Evolutionary conservation across 2,113 vertebrate species (phyloP), one percentile per base, ranked within the genome.

Genomic region (Terrapene triunguis): DNA sequence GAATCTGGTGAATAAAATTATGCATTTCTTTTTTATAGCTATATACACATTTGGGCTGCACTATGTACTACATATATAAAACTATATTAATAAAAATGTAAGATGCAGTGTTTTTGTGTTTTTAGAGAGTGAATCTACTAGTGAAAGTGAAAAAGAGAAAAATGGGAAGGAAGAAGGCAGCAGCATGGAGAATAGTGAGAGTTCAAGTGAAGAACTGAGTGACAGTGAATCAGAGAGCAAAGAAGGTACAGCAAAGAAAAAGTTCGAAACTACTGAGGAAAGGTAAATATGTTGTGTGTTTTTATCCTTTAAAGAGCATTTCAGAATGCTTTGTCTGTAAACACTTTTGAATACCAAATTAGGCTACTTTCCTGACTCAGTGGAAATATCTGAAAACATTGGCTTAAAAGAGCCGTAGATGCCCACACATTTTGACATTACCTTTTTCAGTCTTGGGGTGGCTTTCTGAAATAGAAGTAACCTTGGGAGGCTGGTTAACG

Each of bases 91-190:
- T 35, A 42, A 80, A 89, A 84, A 83, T 44, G 8, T 21, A 0
- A 47, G 82, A 86, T 25, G 17, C 5, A 4, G 0, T 50, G 9
- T 80, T 50, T 57, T 84, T 48, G 69, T 78, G 10, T 38, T 95
- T 89, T 87, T 79, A 99, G 98, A 93, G 97, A 98, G 95, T 3
- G 98, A 97, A 55, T 99, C 99, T 65, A 97, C 94, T 92, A 99
- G 98, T 91, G 98, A 97, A 95, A 98, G 96, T 82, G 98, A 96
- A 81, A 97, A 98, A 29, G 95, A 97, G 81, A 98, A 98, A 7
- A 98, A 98, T n/a, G 97, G 82, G 47, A 87, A 99, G 95, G 98
- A 98, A 17, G 98, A 96, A 83, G 91, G 84, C 53, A 98, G 89
- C 74, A 97, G 95, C 86, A 96, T 96, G 74, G 97, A 97, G 21